Evolutionary conservation across 2,888 invertebrate genomes (phyloP).

Genomic region (Protodeltote pygarga): DNA sequence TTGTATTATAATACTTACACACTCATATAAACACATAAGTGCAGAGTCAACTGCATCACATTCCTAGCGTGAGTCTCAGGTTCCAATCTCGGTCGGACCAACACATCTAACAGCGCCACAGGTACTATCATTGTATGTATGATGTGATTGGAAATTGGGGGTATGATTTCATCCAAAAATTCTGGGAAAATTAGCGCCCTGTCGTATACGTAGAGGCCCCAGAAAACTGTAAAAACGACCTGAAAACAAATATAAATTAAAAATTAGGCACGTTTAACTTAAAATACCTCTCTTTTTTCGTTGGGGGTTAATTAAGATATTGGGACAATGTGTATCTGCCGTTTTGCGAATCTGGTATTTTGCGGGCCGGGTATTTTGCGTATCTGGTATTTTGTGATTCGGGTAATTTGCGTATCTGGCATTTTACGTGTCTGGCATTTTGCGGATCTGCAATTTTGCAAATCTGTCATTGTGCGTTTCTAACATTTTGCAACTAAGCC

Average conservation of each 20-base stretch:
- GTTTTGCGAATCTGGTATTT: too few relatives aligned
- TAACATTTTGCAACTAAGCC: too few relatives aligned
- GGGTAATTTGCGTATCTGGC: too few relatives aligned
- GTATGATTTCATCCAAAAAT: conserved; percentile 61
- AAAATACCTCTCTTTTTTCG: too few relatives aligned
- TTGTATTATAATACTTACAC: conserved; percentile 81
- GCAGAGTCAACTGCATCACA: conserved; percentile 54
- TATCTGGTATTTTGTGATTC: too few relatives aligned
- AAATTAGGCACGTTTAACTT: too few relatives aligned
- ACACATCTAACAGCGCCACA: conserved; percentile 66
- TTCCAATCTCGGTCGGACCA: conserved; percentile 57
- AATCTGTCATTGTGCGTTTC: too few relatives aligned
- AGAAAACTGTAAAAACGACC: conserved; percentile 71
- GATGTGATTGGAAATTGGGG: conserved; percentile 66
- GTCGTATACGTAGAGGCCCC: conserved; percentile 68
- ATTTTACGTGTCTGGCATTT: too few relatives aligned
- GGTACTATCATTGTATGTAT: conserved; percentile 73
- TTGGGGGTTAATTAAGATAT: not conserved
- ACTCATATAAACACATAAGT: conserved; percentile 59
- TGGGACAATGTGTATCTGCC: too few relatives aligned
- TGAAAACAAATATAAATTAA: conserved; percentile 48
- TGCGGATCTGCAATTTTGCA: too few relatives aligned
- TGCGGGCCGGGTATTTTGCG: too few relatives aligned
- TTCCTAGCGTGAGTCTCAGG: conserved; percentile 66
- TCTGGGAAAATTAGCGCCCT: conserved; percentile 67